A percentile compares a stretch with the other conserved stretches of the same genome.
phyloP scores from a whole-genome alignment of 64 coral and sea anemone genomes.

The Platygyra sinensis region DNA sequence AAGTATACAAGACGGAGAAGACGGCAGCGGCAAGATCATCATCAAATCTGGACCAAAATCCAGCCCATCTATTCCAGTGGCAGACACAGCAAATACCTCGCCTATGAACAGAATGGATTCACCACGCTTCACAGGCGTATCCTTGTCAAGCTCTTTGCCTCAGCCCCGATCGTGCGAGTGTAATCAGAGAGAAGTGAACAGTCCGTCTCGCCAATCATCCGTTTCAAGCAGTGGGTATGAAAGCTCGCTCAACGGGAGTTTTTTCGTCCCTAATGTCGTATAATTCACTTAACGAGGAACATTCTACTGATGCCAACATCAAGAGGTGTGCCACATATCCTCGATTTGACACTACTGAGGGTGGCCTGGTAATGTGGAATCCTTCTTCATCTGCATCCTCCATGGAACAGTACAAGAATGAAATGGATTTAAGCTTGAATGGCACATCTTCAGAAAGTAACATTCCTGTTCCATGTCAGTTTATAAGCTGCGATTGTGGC shows the following conservation, averaged over 20 bases:
- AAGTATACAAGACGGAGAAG: background rate
- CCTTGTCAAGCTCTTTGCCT: background rate
- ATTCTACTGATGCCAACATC: background rate
- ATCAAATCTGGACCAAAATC: background rate
- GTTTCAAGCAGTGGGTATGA: conserved; percentile 36
- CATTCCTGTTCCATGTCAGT: background rate
- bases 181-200: background rate
- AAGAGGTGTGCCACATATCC: background rate
- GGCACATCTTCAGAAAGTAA: background rate
- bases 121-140: background rate
- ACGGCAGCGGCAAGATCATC: background rate
- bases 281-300: background rate
- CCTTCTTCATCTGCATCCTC: background rate
- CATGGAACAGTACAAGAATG: conserved; percentile 4
- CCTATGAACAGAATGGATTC: background rate
- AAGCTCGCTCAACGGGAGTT: background rate
- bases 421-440: background rate
- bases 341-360: background rate
- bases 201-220: background rate
- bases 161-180: background rate
- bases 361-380: background rate
- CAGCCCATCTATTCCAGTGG: background rate
- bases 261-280: background rate
- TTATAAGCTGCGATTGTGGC: background rate
- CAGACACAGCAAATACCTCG: background rate